phyloP scores from a whole-genome alignment of 2,113 vertebrate species.

The Ciconia boyciana region DNA sequence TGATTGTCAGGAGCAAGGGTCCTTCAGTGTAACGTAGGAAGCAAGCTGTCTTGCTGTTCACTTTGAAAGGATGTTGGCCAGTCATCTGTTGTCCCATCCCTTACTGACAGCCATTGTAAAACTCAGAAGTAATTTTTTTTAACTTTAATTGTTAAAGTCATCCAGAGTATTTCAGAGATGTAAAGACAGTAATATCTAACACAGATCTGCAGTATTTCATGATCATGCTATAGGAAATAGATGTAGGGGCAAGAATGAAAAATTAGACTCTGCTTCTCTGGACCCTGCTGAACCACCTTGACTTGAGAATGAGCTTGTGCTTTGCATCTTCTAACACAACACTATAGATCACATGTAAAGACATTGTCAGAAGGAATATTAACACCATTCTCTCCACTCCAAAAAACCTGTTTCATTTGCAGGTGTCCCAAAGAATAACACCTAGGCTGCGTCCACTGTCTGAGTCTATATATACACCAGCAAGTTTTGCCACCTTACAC shows the following conservation, averaged over 20 bases:
- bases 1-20: background rate
- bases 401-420: background rate
- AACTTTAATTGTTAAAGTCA: background rate
- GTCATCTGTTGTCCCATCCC: background rate
- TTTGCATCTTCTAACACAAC: background rate
- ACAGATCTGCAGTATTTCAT: background rate
- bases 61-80: background rate
- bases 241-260: background rate
- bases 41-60: background rate
- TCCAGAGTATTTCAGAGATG: background rate
- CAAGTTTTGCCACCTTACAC: background rate
- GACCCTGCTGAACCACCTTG: rapidly evolving
- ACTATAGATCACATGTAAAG: background rate
- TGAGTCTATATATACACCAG: background rate
- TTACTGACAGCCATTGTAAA: background rate
- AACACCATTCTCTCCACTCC: background rate
- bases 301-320: background rate
- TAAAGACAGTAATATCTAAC: background rate
- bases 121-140: background rate
- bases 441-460: background rate
- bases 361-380: background rate
- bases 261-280: background rate
- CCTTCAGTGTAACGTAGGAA: background rate
- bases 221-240: background rate
- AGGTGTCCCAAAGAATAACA: background rate